These are phyloP conservation scores for Platyscapa corneri DNA, from an alignment of 1,140 invertebrate genomes.

Conservation along the genomic window DNA sequence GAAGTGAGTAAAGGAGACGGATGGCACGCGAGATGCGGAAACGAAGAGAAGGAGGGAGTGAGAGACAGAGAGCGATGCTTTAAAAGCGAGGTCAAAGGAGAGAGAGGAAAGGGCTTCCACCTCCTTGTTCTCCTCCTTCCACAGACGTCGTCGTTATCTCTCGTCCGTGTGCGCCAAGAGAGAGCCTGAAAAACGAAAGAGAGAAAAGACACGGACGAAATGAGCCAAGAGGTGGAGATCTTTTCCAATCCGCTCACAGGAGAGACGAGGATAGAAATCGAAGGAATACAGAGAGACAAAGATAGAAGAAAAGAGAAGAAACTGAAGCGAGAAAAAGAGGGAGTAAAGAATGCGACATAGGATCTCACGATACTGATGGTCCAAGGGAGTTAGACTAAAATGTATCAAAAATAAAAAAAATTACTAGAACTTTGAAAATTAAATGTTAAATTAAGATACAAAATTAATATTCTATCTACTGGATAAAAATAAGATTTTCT, in stretches of 20 bases:
- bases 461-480: background rate
- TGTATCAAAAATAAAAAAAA: background rate
- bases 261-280: constrained; percentile 16
- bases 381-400: background rate
- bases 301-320: background rate
- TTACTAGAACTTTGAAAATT: background rate
- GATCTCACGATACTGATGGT: constrained; percentile 14
- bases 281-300: background rate
- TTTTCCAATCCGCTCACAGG: background rate
- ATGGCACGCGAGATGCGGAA: constrained; percentile 33
- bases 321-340: constrained; percentile 1
- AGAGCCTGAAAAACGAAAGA: constrained; percentile 47
- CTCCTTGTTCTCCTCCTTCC: background rate
- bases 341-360: constrained; percentile 20
- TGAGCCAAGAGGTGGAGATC: constrained; percentile 16
- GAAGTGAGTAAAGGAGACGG: constrained; percentile 53
- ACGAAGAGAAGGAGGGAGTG: constrained; percentile 48
- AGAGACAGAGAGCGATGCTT: constrained; percentile 32
- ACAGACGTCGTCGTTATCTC: constrained; percentile 38
- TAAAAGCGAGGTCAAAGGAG: constrained; percentile 41
- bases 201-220: constrained; percentile 13
- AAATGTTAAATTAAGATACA: background rate
- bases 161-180: constrained; percentile 25
- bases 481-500: background rate
- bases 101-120: constrained; percentile 38